Conservation (phyloP, 2,113 vertebrate species). For the Psittacara wagleri region DNA sequence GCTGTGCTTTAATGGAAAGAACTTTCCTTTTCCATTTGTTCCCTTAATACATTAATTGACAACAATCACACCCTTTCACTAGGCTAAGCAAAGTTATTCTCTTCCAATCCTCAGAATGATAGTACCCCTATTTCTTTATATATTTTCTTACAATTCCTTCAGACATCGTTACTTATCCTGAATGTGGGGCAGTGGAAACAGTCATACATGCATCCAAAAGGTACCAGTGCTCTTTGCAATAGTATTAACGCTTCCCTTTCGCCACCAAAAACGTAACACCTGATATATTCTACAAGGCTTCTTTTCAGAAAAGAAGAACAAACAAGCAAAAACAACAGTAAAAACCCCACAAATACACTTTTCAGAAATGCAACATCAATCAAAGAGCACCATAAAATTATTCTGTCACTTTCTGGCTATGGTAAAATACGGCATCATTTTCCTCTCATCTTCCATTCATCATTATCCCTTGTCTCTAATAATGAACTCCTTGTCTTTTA, state of each 20-base stretch:
- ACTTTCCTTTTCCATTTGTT: not conserved
- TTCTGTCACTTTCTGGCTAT: not conserved
- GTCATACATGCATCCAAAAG: not conserved
- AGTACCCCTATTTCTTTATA: not conserved
- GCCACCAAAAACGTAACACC: not conserved
- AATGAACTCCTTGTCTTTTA: not conserved
- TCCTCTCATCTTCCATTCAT: not conserved
- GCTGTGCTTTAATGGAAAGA: not conserved
- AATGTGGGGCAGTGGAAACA: not conserved
- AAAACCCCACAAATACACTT: rapidly evolving
- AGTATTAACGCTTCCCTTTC: not conserved
- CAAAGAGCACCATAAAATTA: not conserved
- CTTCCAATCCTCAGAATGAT: not conserved
- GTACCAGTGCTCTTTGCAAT: not conserved
- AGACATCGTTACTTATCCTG: not conserved
- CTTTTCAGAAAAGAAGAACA: not conserved
- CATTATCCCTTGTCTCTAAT: not conserved
- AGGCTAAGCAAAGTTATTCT: not conserved
- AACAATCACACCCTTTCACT: not conserved
- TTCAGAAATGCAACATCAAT: not conserved
- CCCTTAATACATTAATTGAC: not conserved
- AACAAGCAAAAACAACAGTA: no score
- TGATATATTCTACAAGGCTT: not conserved
- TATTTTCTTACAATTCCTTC: not conserved
- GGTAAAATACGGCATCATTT: not conserved